Evolutionary conservation across 2,888 invertebrate species (phyloP).

Genomic region (Cephus pulcher): DNA sequence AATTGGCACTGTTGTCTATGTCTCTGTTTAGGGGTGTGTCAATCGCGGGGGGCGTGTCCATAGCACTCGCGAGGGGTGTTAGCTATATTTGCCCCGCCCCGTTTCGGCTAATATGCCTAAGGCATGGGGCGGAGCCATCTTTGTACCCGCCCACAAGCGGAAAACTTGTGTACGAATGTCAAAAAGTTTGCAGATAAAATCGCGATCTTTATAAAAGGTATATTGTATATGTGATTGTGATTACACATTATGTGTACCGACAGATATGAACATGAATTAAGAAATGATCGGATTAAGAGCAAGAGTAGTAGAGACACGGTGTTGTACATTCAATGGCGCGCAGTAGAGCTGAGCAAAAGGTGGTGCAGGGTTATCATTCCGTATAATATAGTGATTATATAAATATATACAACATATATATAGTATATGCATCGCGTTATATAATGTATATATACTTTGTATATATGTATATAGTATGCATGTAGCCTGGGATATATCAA

Average conservation of each 20-base stretch:
- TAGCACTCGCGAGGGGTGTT: too few relatives aligned
- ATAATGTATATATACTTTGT: slow-evolving; percentile 6
- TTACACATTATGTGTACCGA: slow-evolving; percentile 7
- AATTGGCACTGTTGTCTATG: too few relatives aligned
- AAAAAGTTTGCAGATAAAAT: background rate
- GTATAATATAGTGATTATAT: slow-evolving; percentile 16
- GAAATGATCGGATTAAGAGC: slow-evolving; percentile 16
- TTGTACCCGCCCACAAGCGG: too few relatives aligned
- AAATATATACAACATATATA: slow-evolving; percentile 12
- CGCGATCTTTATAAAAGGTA: slow-evolving; percentile 11
- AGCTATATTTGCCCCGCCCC: too few relatives aligned
- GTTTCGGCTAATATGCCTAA: too few relatives aligned
- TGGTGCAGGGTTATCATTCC: slow-evolving; percentile 42
- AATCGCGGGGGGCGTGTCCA: too few relatives aligned
- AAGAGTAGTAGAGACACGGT: slow-evolving; percentile 17
- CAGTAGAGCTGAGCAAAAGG: slow-evolving; percentile 27
- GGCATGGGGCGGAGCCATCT: too few relatives aligned
- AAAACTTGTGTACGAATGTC: too few relatives aligned
- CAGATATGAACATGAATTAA: too few relatives aligned
- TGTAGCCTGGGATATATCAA: background rate
- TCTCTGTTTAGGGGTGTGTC: too few relatives aligned
- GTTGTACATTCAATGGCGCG: slow-evolving; percentile 35
- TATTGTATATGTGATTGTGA: slow-evolving; percentile 10
- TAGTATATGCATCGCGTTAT: slow-evolving; percentile 2
- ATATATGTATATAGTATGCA: background rate